Evolutionary conservation across 2,888 invertebrate genomes (phyloP).

Genomic region (Eupeodes latifasciatus): DNA sequence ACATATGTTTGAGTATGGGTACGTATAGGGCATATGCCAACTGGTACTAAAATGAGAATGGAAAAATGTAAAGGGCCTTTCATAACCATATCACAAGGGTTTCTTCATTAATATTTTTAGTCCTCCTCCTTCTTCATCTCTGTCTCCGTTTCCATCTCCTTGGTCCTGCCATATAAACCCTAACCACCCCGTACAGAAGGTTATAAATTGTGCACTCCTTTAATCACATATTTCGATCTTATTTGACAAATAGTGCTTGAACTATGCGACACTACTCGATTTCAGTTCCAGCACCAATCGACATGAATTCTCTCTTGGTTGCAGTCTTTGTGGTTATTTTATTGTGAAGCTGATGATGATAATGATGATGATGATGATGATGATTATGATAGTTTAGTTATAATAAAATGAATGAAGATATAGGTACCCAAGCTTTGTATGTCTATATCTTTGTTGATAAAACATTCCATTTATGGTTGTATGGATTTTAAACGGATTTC

Average conservation of each 20-base stretch:
- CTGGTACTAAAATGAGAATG: constrained; percentile 1
- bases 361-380: constrained; percentile 6
- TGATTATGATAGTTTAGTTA: constrained; percentile 16
- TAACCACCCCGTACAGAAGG: background rate
- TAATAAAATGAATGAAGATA: background rate
- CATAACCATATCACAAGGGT: constrained; percentile 11
- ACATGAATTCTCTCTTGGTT: constrained; percentile 41
- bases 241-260: constrained; percentile 63
- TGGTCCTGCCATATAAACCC: background rate
- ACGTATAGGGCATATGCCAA: no score
- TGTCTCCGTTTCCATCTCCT: no score
- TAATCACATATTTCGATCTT: constrained; percentile 41
- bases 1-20: no score
- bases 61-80: constrained; percentile 14
- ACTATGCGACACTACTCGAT: constrained; percentile 53
- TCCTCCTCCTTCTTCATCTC: background rate
- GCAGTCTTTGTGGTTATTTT: constrained; percentile 28
- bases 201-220: constrained; percentile 38
- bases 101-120: constrained; percentile 13
- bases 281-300: constrained; percentile 40
- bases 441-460: background rate
- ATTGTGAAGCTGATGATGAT: constrained; percentile 21
- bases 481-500: constrained; percentile 53
- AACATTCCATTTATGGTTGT: constrained; percentile 30
- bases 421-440: background rate